Base-by-base conservation (phyloP, 2,797 vertebrate genomes). In the Tragopan temminckii region DNA sequence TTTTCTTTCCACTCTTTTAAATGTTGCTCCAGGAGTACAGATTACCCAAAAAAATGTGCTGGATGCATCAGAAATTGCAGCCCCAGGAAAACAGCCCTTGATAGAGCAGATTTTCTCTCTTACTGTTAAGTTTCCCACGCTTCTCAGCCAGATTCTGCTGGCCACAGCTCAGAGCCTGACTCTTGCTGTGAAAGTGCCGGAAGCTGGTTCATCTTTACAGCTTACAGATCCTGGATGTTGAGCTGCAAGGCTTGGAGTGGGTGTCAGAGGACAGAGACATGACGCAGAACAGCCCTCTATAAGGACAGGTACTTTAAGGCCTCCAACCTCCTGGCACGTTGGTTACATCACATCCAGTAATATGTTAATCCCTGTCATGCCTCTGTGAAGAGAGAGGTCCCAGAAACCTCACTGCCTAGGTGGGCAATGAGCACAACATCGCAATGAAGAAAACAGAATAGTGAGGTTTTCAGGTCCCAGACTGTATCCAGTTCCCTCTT, bases 31-130 rank as follows among this genome's bases (percentile, higher is more conserved):
- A 91, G 93, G 66, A 97, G 69, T 43, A 76, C 70, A 97, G 97
- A 97, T 97, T 97, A 97, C 88, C 81, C 61, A 94, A 97, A 95
- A 94, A 97, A 96, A 98, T 84, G 91, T 95, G 97, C 93, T 93
- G 89, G 84, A 95, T 92, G 78, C 94, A 93, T 94, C 74, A 91
- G 96, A 97, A 98, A 97, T 89, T 88, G 72, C 88, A 97, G 90
- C 94, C 96, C 91, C 97, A 96, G 89, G 95, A 97, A 97, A 97
- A 95, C 87, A 97, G 77, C 78, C 90, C 93, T 95, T 95, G 83
- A 95, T 93, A 87, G 89, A 97, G 91, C 79, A 91, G 95, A 80
- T 78, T 91, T 92, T 64, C 85, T 83, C 94, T 96, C 94, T 94
- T 88, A 46, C 88, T 96, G 89, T 94, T 80, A 85, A 95, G 89